Evolutionary conservation across 1,140 invertebrate species (phyloP), one percentile per base, ranked within the genome.

Genomic region (Dinothrombium tinctorium): DNA sequence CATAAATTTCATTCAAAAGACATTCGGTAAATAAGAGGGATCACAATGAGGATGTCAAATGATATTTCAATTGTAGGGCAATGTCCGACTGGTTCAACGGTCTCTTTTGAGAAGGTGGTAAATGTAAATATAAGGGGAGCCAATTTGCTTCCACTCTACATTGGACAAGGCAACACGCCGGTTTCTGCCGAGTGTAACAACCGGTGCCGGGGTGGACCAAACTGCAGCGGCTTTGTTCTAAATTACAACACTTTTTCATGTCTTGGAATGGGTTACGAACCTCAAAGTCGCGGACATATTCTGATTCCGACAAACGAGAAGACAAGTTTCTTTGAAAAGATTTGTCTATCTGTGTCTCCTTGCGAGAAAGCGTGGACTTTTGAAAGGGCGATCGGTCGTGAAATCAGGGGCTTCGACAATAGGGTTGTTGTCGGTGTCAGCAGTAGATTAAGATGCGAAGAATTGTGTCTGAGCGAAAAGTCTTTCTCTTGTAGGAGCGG

Each of bases 401-500:
- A 62, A 44, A 46, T 64, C 7, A 47, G 52, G 1, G 62, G 61
- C 12, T 57, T 53, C 40, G 58, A 61, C 35, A 49, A 55, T 37
- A 40, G 49, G 2, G 48, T 55, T 0, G 40, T 61, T 0, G 40
- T 48, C 2, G 53, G 54, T 23, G 50, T 63, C 4, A 41, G 41
- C 9, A 51, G 49, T 31, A 51, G 56, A 33, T 45, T 54, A 4
- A 47, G 67, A 61, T 69, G 67, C 47, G 54, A 65, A 47, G 51
- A 57, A 20, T 57, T 58, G 37, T 69, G 67, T 48, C 54, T 64
- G 25, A 50, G 48, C 2, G 62, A 58, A 33, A 52, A 58, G 21
- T 58, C 58, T 19, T 69, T 69, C 49, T 49, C 55, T 24, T 69
- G 68, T 36, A 54, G 64, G 28, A 40, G 23, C 4, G 62, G 59